Evolutionary conservation across 2,888 invertebrate species (phyloP), one percentile per base, ranked within the genome.

Genomic region (Psylliodes chrysocephalus): DNA sequence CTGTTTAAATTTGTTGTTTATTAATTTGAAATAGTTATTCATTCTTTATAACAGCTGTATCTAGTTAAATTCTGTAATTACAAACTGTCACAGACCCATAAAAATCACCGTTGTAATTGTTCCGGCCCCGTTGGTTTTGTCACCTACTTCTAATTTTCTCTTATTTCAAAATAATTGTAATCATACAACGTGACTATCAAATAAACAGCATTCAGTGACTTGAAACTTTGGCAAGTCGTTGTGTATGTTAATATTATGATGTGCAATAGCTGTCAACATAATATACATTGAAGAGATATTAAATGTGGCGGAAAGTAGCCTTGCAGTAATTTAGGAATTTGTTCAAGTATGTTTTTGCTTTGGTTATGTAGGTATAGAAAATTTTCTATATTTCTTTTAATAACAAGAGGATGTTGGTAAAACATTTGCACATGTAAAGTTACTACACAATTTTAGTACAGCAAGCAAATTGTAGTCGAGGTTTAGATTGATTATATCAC

Each of bases 131-230:
- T 63, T 59, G 49, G 18, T 59, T 40, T 59, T 64, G 59, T 64
- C 63, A 60, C 63, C 63, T 62, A 42, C 55, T 38, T 42, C 30
- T 42, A 61, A 61, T 55, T 61, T 47, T 61, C 61, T 63, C 57
- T 46, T 25, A 51, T 57, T 57, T 57, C 52, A 59, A 59, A 53
- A 63, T 63, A 59, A 57, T 63, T 59, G 46, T 35, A 46, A 22
- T 7, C 28, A 63, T 18, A 63, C 42, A 59, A 63, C 38, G 47
- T 46, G 57, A 59, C 57, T 59, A 49, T 59, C 57, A 59, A 59
- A 49, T 59, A 49, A 59, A 59, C 63, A 63, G 44, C 38, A 53
- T 35, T 59, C 57, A 59, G 42, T 46, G 30, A 22, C 28, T 49
- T 62, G 51, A 49, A 62, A 62, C 55, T 40, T 14, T n/a, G 15